Percentiles rank a stretch among this genome's conserved stretches.
These are phyloP conservation scores for Hoplodrina blanda DNA, from an alignment of 2,888 invertebrate genomes.

Conservation along the genomic window DNA sequence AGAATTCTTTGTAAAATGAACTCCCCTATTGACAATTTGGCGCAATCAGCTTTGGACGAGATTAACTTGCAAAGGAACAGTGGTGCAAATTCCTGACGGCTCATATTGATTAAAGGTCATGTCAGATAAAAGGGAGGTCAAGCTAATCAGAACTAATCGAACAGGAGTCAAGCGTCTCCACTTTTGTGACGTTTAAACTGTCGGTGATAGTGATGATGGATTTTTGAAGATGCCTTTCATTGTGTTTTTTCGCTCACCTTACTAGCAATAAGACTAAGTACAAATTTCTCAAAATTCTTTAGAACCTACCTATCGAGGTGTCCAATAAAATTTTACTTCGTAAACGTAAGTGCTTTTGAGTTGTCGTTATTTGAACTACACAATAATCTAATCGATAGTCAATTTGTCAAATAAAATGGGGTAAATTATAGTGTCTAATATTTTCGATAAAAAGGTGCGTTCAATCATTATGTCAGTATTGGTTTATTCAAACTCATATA, in stretches of 20 bases:
- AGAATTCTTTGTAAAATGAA: slow-evolving; percentile 38
- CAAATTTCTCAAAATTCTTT: too few relatives aligned
- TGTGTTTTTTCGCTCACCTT: too few relatives aligned
- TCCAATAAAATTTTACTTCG: slow-evolving; percentile 4
- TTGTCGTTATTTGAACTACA: background rate
- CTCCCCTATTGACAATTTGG: slow-evolving; percentile 56
- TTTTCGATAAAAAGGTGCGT: background rate
- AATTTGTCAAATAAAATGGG: background rate
- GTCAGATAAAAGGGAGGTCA: slow-evolving; percentile 46
- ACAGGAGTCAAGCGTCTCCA: slow-evolving; percentile 21
- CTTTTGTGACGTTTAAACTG: slow-evolving; percentile 20
- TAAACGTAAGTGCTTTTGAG: background rate
- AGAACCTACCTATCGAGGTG: background rate
- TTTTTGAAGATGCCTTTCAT: background rate
- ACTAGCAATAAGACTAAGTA: too few relatives aligned
- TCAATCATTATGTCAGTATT: background rate
- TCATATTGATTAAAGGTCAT: slow-evolving; percentile 56
- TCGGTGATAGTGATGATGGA: background rate
- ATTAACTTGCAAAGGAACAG: slow-evolving; percentile 57
- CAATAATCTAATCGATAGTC: background rate
- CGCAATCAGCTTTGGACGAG: slow-evolving; percentile 52
- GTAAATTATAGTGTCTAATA: background rate
- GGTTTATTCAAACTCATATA: background rate
- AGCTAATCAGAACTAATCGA: slow-evolving; percentile 48
- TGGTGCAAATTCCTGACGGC: slow-evolving; percentile 35